Percentiles rank a stretch among this genome's conserved stretches.
Evolutionary conservation across 2,888 invertebrate genomes (phyloP).

Genomic region (Scaptomyza tumidula): DNA sequence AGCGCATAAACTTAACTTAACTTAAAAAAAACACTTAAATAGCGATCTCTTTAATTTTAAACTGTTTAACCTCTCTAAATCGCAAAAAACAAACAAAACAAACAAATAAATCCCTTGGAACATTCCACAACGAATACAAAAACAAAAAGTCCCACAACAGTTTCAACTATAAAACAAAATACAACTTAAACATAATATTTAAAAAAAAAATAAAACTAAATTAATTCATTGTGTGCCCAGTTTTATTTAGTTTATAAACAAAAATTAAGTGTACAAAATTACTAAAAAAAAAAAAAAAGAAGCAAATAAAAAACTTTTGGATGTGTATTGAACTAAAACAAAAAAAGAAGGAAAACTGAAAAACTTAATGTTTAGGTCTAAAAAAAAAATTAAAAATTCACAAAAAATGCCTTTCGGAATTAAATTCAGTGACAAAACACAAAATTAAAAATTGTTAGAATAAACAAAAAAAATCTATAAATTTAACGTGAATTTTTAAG

Average conservation of each 20-base stretch:
- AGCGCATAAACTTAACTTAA: constrained; percentile 54
- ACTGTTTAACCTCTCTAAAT: constrained; percentile 30
- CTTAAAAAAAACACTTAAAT: constrained; percentile 55
- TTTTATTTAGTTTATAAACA: constrained; percentile 58
- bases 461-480: constrained; percentile 52
- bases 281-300: constrained; percentile 36
- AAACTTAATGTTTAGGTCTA: constrained; percentile 81
- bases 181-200: constrained; percentile 25
- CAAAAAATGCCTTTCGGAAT: constrained; percentile 84
- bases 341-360: constrained; percentile 39
- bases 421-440: constrained; percentile 79
- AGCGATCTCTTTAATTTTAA: constrained; percentile 75
- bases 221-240: constrained; percentile 77
- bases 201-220: constrained; percentile 22
- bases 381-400: constrained; percentile 61
- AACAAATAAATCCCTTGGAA: constrained; percentile 52
- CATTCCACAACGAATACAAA: constrained; percentile 56
- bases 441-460: constrained; percentile 59
- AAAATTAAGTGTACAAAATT: constrained; percentile 57
- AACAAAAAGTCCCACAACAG: constrained; percentile 32
- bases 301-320: constrained; percentile 52
- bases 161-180: constrained; percentile 20
- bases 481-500: constrained; percentile 56
- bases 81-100: constrained; percentile 32
- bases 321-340: constrained; percentile 44